phyloP scores from a whole-genome alignment of 2,797 vertebrate species.

The Microchirus variegatus region DNA sequence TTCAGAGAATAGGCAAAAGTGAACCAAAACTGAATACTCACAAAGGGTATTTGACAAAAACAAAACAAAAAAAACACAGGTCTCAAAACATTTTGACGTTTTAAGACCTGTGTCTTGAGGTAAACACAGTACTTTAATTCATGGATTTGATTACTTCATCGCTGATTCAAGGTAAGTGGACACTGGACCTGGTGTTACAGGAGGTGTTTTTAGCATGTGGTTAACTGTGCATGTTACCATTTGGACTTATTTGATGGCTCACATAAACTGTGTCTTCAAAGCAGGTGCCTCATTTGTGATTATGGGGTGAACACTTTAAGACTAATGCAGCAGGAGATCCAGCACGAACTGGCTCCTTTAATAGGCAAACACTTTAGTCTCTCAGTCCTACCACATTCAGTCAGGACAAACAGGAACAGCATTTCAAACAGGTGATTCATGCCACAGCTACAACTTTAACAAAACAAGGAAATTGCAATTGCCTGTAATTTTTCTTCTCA shows the following conservation, averaged over 20 bases:
- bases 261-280: conserved; percentile 1
- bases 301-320: conserved; percentile 4
- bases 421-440: conserved; percentile 18
- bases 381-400: conserved; percentile 13
- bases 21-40: neutral
- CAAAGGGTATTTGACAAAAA: neutral
- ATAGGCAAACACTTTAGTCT: conserved; percentile 3
- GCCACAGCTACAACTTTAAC: conserved; percentile 21
- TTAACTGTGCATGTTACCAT: no score
- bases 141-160: no score
- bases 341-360: conserved; percentile 16
- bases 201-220: no score
- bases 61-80: neutral
- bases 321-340: conserved; percentile 42
- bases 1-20: neutral
- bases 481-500: conserved; percentile 21
- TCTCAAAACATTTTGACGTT: no score
- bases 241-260: no score
- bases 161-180: no score
- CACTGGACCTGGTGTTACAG: no score
- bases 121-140: no score
- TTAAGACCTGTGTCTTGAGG: no score
- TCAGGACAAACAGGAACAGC: neutral
- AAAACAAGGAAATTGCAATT: conserved; percentile 58
- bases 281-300: conserved; percentile 6